phyloP scores from a whole-genome alignment of 2,888 invertebrate genomes.

The Coenonympha glycerion region DNA sequence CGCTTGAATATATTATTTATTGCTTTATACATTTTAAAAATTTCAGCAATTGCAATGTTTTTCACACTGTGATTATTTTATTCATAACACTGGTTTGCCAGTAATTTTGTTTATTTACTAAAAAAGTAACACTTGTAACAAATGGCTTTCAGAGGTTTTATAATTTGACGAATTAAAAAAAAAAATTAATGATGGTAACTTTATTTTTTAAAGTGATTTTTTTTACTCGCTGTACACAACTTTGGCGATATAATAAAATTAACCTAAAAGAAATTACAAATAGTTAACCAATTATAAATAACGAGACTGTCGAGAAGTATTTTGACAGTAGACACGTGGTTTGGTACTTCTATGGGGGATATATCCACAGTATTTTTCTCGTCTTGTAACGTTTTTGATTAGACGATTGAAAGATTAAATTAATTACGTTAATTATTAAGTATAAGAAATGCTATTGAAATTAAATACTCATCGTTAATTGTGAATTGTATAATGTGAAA shows the following conservation, averaged over 20 bases:
- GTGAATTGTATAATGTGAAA: slow-evolving; percentile 2
- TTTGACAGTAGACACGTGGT: slow-evolving; percentile 41
- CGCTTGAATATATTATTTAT: no score
- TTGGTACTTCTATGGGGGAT: neutral
- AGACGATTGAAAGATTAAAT: neutral
- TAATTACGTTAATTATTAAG: slow-evolving; percentile 11
- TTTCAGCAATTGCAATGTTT: no score
- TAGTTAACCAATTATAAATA: slow-evolving; percentile 62
- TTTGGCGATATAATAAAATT: slow-evolving; percentile 60
- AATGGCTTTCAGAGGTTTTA: slow-evolving; percentile 12
- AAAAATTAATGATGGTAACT: slow-evolving; percentile 51
- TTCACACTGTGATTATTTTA: no score
- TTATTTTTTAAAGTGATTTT: slow-evolving; percentile 30
- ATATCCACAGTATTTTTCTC: slow-evolving; percentile 1
- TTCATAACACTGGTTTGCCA: neutral
- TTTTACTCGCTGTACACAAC: slow-evolving; percentile 39
- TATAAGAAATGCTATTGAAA: slow-evolving; percentile 22
- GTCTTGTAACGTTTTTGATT: neutral
- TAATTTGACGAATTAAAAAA: slow-evolving; percentile 26
- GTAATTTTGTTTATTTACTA: neutral
- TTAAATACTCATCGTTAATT: slow-evolving; percentile 11
- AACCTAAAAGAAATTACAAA: slow-evolving; percentile 62
- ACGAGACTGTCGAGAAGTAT: slow-evolving; percentile 52
- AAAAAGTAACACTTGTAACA: neutral
- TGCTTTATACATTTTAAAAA: no score